Evolutionary conservation across 2,797 vertebrate genomes (phyloP), one percentile per base, ranked within the genome.

Genomic region (Cyclura pinguis): DNA sequence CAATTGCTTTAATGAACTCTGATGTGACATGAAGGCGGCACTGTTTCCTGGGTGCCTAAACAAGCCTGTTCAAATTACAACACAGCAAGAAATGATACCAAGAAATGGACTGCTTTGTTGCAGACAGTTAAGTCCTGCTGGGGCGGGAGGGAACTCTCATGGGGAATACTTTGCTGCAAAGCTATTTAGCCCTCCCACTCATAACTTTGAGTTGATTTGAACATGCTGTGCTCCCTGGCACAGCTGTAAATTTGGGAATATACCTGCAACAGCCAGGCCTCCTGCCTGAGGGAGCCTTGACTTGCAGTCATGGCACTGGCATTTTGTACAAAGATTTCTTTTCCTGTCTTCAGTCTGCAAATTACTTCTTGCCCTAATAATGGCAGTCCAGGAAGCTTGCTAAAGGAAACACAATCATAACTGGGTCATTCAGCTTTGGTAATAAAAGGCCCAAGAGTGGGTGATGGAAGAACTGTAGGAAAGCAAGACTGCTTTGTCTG

Each of bases 401-500:
- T 93, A 84, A 52, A 72, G 6, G 76, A 92, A 91, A 77, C 93
- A 88, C 12, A 90, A 77, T 93, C 93, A 95, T 85, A 84, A 84
- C 73, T 77, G 90, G 92, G 87, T 90, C 95, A 93, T 95, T 93
- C 93, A 78, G 95, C 92, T 94, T 64, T 81, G 89, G 91, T 91
- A 92, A 94, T 90, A 92, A 96, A 59, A 90, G 93, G 89, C 95
- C 72, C 93, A 95, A 91, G 83, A 91, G 91, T 90, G 94, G 92
- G 91, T 90, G 94, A 92, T 93, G 92, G 93, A 91, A 94, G 94
- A 93, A 91, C 87, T 93, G 92, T 93, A 92, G 90, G 90, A 88
- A 83, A 91, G 82, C 86, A 91, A 94, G 87, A 89, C 69, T 74
- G 83, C 89, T 90, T 93, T 32, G 90, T 92, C 88, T 91, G 85